Percentiles rank a stretch among this genome's conserved stretches.
These are phyloP conservation scores for Aplodontia rufa DNA, from an alignment of 2,113 vertebrate species.

Conservation along the genomic window DNA sequence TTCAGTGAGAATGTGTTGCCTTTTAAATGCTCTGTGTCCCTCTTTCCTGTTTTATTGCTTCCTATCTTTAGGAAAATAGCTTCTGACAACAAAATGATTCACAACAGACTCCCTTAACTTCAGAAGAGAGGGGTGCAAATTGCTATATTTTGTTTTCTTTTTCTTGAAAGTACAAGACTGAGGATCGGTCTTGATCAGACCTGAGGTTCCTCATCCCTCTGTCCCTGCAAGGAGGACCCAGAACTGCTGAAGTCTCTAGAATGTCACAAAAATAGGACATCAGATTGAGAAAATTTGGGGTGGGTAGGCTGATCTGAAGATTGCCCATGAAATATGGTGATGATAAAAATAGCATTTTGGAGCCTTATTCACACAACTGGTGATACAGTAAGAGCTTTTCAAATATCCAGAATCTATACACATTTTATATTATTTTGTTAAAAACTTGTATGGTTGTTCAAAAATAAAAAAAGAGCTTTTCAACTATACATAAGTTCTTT, in stretches of 20 bases:
- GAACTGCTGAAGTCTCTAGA: neutral
- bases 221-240: neutral
- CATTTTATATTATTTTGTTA: no score
- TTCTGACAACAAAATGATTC: neutral
- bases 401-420: no score
- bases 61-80: neutral
- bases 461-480: neutral
- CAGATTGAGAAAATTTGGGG: neutral
- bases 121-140: fast-evolving
- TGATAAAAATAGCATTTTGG: neutral
- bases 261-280: no score
- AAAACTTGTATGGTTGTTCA: no score
- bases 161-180: neutral
- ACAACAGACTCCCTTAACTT: neutral
- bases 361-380: neutral
- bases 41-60: neutral
- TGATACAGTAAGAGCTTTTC: neutral
- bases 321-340: neutral
- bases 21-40: neutral
- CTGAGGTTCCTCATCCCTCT: fast-evolving
- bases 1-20: neutral
- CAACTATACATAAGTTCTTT: neutral
- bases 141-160: neutral
- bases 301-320: neutral
- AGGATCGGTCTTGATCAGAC: neutral